Percentiles rank a stretch among this genome's conserved stretches.
phyloP scores from a whole-genome alignment of 2,888 invertebrate species.

The Hipparchia semele region DNA sequence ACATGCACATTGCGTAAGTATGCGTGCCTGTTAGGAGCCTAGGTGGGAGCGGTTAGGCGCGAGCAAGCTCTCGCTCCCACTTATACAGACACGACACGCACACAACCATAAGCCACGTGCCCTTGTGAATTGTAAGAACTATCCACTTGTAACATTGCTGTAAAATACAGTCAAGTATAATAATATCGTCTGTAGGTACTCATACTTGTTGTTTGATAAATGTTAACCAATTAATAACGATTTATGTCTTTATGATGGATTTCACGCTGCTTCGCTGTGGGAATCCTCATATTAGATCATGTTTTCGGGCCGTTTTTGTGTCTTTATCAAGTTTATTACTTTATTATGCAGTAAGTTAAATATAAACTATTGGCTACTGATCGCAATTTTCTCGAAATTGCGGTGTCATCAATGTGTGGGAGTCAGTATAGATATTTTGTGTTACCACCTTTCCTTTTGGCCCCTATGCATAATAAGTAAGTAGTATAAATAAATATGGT shows the following conservation, averaged over 20 bases:
- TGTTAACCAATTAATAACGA: not conserved
- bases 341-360: not conserved
- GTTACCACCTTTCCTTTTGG: not conserved
- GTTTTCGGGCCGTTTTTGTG: not conserved
- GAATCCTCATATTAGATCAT: not conserved
- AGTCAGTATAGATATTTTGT: not conserved
- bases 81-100: too few species aligned
- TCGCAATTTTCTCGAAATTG: conserved; percentile 14
- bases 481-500: too few species aligned
- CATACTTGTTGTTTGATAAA: not conserved
- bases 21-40: too few species aligned
- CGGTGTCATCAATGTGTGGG: not conserved
- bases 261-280: not conserved
- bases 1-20: too few species aligned
- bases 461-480: too few species aligned
- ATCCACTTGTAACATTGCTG: too few species aligned
- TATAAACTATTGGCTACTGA: conserved; percentile 2
- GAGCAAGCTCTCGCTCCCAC: too few species aligned
- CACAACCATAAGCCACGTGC: too few species aligned
- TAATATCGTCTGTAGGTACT: too few species aligned
- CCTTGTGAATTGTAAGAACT: too few species aligned
- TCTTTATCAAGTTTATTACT: conserved; percentile 1
- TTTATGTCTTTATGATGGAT: not conserved
- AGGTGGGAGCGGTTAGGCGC: too few species aligned
- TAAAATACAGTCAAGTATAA: too few species aligned